Base-by-base conservation (phyloP, 2,797 vertebrate species). In the Gymnothorax javanicus region DNA sequence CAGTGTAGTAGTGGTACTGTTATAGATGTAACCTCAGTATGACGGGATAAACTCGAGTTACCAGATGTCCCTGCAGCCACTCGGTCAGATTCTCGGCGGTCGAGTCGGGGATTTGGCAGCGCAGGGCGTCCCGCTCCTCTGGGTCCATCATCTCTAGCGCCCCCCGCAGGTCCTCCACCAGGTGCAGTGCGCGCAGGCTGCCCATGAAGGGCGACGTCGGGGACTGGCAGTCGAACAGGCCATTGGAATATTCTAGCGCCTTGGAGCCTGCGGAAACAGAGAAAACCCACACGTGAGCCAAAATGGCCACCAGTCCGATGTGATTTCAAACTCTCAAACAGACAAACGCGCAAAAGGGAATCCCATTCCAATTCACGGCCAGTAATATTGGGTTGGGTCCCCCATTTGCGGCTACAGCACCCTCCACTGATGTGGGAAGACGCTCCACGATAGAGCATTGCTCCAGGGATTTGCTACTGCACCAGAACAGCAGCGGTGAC, bases 191-290 rank as follows among this genome's bases (percentile, higher is more conserved):
- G 79, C 98, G 96, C 89, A 99, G 92, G 89, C 95, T 94, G 50
- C 99, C 98, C 96, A 99, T 97, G 94, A 98, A 99, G 0, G 98
- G 98, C 20, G 98, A 99, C 0, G 97, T 98, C 27, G 99, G 98
- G 0, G 99, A 99, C 94, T 99, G 99, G 91, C 98, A 99, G 92
- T 99, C 98, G 90, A 98, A 99, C 89, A 99, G 92, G 60, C 99
- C 98, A 58, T 99, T 99, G 87, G 98, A 96, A 90, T 99, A 99
- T 86, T 99, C 99, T 91, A 99, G 91, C 0, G 97, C 95, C 94
- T 99, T 99, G 33, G 99, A 99, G 90, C 99, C 99, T 99, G 92
- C 33, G 83, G 69, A 56, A 27, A 87, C 62, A 64, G 87, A 27
- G 33, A 13, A 52, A 84, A n/a, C 17, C 1, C 75, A 54, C 9